A percentile compares a stretch with the other conserved stretches of the same genome.
Conservation (phyloP, 35 echinoderm and acorn worm genomes). For the Amphiura filiformis region DNA sequence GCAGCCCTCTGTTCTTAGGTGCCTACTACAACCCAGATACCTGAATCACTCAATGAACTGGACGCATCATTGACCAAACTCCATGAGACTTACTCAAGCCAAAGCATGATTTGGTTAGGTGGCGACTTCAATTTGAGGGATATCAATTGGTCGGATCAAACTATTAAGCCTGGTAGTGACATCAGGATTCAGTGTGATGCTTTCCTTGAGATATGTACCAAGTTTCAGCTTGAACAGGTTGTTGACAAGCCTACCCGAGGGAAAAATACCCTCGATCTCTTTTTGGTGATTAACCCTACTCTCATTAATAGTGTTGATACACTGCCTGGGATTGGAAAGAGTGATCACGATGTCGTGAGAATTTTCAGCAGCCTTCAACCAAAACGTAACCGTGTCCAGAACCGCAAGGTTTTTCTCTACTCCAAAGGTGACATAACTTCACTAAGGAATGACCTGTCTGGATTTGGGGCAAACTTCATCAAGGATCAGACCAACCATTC, state of each 20-base stretch:
- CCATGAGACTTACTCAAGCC: background rate
- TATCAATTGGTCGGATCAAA: background rate
- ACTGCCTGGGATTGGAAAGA: background rate
- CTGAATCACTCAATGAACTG: background rate
- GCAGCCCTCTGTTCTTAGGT: background rate
- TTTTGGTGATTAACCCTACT: background rate
- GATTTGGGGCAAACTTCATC: background rate
- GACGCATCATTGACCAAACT: background rate
- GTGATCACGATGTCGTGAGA: background rate
- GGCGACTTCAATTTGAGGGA: background rate
- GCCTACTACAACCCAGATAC: background rate
- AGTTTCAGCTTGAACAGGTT: background rate
- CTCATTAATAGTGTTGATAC: background rate
- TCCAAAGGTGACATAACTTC: background rate
- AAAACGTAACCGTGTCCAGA: background rate
- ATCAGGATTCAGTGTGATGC: background rate
- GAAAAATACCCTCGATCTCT: background rate
- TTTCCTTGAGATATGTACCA: background rate
- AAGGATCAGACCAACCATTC: background rate
- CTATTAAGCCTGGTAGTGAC: background rate
- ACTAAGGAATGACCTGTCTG: background rate
- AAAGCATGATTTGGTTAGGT: background rate
- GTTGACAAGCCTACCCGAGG: background rate
- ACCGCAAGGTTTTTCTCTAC: background rate
- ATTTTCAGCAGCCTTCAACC: background rate